Conservation (phyloP, 2,797 vertebrate species). For the Phoebastria nigripes region DNA sequence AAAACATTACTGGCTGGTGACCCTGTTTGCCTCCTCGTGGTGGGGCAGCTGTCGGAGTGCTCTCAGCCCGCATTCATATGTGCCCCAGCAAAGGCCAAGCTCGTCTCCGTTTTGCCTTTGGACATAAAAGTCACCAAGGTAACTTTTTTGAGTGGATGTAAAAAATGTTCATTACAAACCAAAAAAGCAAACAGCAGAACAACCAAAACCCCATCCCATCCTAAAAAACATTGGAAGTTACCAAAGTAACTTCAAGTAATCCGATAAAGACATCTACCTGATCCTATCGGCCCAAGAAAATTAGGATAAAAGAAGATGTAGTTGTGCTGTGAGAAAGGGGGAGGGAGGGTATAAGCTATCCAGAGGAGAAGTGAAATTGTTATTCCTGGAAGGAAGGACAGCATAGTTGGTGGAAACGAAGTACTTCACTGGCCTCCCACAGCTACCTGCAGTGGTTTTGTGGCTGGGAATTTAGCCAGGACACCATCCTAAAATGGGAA, state of each 20-base stretch:
- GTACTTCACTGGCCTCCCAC: not conserved
- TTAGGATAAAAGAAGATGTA: fast-evolving
- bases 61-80: fast-evolving
- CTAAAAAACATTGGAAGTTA: not conserved
- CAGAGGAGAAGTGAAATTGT: not conserved
- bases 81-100: not conserved
- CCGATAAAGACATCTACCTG: not conserved
- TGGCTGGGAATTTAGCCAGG: not conserved
- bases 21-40: fast-evolving
- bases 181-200: not conserved
- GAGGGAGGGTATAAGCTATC: not conserved
- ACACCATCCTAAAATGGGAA: not conserved
- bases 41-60: not conserved
- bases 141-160: not conserved
- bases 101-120: not conserved
- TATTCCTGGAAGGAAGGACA: not conserved
- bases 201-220: not conserved
- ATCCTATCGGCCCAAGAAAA: not conserved
- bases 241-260: not conserved
- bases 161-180: not conserved
- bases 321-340: not conserved
- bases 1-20: not conserved
- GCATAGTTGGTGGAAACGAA: not conserved
- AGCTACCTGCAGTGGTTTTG: not conserved
- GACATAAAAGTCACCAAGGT: not conserved